Conservation (phyloP, 2,888 invertebrate genomes). For the Nomada goodeniana region DNA sequence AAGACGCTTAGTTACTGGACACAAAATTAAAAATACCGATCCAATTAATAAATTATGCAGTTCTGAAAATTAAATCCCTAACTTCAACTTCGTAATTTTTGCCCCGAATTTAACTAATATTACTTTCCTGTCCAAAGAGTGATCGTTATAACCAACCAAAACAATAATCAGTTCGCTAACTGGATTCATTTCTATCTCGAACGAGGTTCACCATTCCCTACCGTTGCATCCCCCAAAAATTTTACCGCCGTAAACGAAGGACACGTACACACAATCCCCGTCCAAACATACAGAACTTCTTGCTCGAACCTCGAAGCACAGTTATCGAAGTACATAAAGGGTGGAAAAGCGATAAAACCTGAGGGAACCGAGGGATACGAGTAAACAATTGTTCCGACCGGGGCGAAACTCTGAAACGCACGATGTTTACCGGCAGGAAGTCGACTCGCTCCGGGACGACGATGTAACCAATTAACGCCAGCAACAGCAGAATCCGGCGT, state of each 20-base stretch:
- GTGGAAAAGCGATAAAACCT: no score
- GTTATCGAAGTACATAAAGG: conserved; percentile 1
- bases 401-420: neutral
- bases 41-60: no score
- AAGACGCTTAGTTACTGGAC: no score
- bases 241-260: neutral
- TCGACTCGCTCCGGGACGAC: neutral
- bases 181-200: no score
- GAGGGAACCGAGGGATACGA: neutral
- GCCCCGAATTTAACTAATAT: no score
- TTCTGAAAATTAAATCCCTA: no score
- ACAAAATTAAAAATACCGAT: no score
- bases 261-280: neutral
- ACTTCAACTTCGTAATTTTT: no score
- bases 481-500: neutral
- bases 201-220: no score
- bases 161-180: no score
- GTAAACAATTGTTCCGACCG: conserved; percentile 15
- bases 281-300: neutral
- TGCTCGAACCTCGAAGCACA: neutral
- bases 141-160: no score
- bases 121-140: no score
- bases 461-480: conserved; percentile 35
- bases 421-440: conserved; percentile 24
- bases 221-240: neutral